Evolutionary conservation across 2,888 invertebrate genomes (phyloP), one percentile per base, ranked within the genome.

Genomic region (Andrena bucephala): DNA sequence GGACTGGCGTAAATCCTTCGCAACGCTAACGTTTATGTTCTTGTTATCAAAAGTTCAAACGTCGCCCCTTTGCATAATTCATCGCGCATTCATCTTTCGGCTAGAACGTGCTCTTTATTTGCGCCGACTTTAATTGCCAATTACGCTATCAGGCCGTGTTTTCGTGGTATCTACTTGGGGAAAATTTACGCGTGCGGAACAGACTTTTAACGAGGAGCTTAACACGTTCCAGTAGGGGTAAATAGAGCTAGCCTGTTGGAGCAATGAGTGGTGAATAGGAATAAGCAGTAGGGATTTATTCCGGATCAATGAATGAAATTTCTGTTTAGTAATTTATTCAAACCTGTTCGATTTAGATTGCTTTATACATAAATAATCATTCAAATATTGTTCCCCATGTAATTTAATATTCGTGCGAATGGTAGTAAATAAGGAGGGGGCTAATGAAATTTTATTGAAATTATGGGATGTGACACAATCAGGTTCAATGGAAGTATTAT

Each of bases 11-110:
- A 89, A 89, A 88, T 90, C 88, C 75, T 83, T 24, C 67, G 66
- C 72, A 52, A 66, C 76, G 86, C 86, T 88, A 86, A 87, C 86
- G 83, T 77, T 84, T 81, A 75, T 73, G 74, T 68, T 78, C 79
- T 69, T 86, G 86, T 91, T 91, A 91, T 91, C 91, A 91, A 91
- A 91, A 91, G 91, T 91, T 91, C 91, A 91, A 91, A 91, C 84
- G 89, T 88, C 83, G 75, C 27, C 8, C 85, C 75, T 79, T 87
- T 91, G 91, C 90, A 91, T 91, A 87, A 91, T 91, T 87, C 91
- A 91, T 91, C 81, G 82, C 70, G 72, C 88, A 89, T 90, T 86
- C 83, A 85, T 91, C 87, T 85, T 87, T 86, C 84, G 52, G 5
- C 48, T 31, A 57, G 48, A 36, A 24, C 33, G 42, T 33, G 83